Conservation (phyloP, 2,888 invertebrate genomes). For the Euspilapteryx auroguttella region DNA sequence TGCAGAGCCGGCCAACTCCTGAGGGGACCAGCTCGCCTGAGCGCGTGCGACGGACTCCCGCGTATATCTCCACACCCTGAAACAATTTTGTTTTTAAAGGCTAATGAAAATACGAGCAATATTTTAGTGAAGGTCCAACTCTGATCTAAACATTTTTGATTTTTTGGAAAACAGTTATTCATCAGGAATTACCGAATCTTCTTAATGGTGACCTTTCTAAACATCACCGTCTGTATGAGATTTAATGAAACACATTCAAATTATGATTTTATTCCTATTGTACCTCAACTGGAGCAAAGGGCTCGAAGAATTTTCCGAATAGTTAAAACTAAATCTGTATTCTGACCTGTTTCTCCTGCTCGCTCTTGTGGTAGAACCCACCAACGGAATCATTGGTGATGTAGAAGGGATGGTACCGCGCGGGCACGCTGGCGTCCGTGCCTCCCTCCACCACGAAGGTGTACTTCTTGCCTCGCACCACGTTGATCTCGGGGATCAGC, state of each 20-base stretch:
- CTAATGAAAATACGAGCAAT: too few species aligned
- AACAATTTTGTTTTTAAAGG: not conserved
- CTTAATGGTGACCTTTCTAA: too few species aligned
- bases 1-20: slow-evolving; percentile 82
- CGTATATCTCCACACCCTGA: slow-evolving; percentile 78
- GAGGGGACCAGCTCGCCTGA: slow-evolving; percentile 71
- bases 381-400: slow-evolving; percentile 92
- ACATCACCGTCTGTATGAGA: too few species aligned
- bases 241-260: too few species aligned
- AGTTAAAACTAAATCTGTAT: too few species aligned
- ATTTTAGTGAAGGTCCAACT: too few species aligned
- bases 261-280: too few species aligned
- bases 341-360: slow-evolving; percentile 78
- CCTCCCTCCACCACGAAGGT: slow-evolving; percentile 90
- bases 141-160: too few species aligned
- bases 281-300: too few species aligned
- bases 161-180: too few species aligned
- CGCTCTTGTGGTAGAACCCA: slow-evolving; percentile 81
- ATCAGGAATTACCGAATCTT: too few species aligned
- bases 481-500: slow-evolving; percentile 87
- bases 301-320: too few species aligned
- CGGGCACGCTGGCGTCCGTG: slow-evolving; percentile 73
- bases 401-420: slow-evolving; percentile 90
- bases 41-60: slow-evolving; percentile 73
- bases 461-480: slow-evolving; percentile 84